Percentiles rank a stretch among this genome's conserved stretches.
Evolutionary conservation across 1,140 invertebrate genomes (phyloP).

Genomic region (Aculops lycopersici): DNA sequence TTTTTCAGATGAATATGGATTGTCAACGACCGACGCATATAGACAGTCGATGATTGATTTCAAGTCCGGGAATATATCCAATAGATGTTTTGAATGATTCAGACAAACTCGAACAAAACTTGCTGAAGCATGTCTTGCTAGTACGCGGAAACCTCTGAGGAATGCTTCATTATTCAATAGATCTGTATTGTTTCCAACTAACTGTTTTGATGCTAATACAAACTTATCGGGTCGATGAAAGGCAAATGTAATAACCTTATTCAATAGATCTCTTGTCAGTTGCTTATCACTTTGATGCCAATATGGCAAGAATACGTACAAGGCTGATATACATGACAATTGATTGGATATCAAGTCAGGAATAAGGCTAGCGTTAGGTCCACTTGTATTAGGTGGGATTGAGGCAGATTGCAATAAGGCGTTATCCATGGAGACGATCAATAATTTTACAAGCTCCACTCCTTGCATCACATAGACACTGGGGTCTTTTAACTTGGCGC

Average conservation of each 20-base stretch:
- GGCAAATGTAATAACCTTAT: not conserved
- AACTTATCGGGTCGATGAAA: not conserved
- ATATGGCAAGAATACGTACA: constrained; percentile 48
- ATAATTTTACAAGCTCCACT: not conserved
- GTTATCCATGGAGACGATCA: not conserved
- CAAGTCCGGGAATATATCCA: not conserved
- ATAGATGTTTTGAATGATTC: not conserved
- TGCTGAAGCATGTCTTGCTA: constrained; percentile 41
- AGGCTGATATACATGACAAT: constrained; percentile 52
- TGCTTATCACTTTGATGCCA: not conserved
- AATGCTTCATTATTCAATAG: no score
- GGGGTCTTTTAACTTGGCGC: constrained; percentile 1
- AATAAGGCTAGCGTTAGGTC: not conserved
- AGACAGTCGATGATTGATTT: not conserved
- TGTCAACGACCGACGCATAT: not conserved
- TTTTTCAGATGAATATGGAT: constrained; percentile 2
- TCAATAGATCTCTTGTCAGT: not conserved
- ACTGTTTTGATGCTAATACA: not conserved
- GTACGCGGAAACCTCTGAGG: not conserved
- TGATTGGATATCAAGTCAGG: constrained; percentile 35
- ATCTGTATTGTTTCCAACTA: not conserved
- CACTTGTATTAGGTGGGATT: not conserved
- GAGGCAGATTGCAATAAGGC: no score
- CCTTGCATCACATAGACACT: not conserved
- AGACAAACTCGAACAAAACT: constrained; percentile 49